A percentile compares a stretch with the other conserved stretches of the same genome.
Evolutionary conservation across 2,888 invertebrate genomes (phyloP).

Genomic region (Capitulum mitella): DNA sequence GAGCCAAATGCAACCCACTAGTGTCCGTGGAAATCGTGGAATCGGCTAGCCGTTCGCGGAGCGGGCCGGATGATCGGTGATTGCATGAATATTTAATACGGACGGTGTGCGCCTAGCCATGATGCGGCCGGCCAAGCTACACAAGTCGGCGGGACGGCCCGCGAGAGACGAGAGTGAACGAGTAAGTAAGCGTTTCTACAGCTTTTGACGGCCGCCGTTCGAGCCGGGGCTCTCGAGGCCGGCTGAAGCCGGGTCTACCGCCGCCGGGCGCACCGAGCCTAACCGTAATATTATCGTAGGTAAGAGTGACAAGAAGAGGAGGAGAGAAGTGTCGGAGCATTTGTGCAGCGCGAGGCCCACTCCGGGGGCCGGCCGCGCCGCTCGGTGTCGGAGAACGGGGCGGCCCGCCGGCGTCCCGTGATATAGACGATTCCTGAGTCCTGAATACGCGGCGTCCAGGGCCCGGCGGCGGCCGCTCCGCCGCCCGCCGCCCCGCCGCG

Average conservation of each 20-base stretch:
- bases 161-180: background rate
- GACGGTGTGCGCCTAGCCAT: conserved; percentile 8
- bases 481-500: too few relatives aligned
- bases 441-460: background rate
- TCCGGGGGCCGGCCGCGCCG: background rate
- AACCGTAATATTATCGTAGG: background rate
- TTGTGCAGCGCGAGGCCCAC: background rate
- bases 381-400: background rate
- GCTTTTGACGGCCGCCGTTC: background rate
- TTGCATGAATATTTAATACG: conserved; percentile 13
- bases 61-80: background rate
- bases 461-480: background rate
- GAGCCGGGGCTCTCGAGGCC: background rate
- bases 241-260: too few relatives aligned
- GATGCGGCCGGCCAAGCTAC: background rate
- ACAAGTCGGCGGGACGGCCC: too few relatives aligned
- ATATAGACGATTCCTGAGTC: conserved; percentile 20
- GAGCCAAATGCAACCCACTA: background rate
- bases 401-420: background rate
- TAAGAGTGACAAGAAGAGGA: conserved; percentile 10
- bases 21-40: background rate
- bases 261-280: background rate
- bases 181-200: conserved; percentile 7
- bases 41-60: background rate
- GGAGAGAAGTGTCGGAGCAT: background rate